These are phyloP conservation scores for Chironomus tentans DNA, from an alignment of 2,888 invertebrate species.

Conservation along the genomic window DNA sequence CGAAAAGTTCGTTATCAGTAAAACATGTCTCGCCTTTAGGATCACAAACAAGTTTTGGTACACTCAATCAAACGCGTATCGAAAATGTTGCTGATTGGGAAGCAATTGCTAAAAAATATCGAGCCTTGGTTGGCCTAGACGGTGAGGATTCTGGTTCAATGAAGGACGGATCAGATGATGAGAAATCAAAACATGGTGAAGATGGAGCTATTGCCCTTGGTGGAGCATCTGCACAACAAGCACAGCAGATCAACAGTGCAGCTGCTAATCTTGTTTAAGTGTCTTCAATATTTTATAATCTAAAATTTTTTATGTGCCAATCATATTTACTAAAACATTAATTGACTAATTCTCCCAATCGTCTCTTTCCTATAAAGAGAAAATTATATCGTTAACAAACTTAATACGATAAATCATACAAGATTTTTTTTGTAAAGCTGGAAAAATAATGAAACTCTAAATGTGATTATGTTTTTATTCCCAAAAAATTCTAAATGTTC, in stretches of 20 bases:
- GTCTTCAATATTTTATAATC: background rate
- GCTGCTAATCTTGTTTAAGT: constrained; percentile 19
- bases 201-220: constrained; percentile 22
- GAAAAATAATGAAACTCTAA: no score
- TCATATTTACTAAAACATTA: no score
- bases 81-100: constrained; percentile 91
- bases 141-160: constrained; percentile 47
- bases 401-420: no score
- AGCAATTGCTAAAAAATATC: constrained; percentile 78
- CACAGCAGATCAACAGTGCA: constrained; percentile 1
- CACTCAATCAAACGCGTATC: constrained; percentile 61
- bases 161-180: constrained; percentile 41
- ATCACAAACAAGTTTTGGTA: constrained; percentile 73
- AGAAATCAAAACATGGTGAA: constrained; percentile 28
- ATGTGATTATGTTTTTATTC: no score
- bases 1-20: constrained; percentile 61
- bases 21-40: constrained; percentile 76
- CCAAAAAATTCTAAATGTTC: no score
- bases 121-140: constrained; percentile 57
- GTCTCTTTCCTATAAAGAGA: no score
- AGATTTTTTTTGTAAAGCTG: no score
- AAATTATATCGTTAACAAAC: no score
- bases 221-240: constrained; percentile 29
- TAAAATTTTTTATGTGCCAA: no score
- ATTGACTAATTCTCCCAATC: no score